Percentiles rank a stretch among this genome's conserved stretches.
These are phyloP conservation scores for Sebastes nivosus DNA, from an alignment of 2,797 vertebrate genomes.

Conservation along the genomic window DNA sequence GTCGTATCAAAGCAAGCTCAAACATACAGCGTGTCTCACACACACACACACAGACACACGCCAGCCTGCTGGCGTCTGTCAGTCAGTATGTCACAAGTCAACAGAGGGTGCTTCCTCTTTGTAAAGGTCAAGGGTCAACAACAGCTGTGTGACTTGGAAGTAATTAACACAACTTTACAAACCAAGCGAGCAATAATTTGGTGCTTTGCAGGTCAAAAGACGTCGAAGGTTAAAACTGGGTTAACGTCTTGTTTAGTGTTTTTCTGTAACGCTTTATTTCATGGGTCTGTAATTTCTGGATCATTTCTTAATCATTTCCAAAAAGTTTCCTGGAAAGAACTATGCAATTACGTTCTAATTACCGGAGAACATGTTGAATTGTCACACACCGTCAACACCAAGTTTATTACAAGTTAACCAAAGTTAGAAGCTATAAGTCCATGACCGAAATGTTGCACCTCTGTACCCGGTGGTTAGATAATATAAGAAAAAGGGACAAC, in stretches of 20 bases:
- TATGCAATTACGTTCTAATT: neutral
- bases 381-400: neutral
- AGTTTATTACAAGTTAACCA: neutral
- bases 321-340: neutral
- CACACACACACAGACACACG: neutral
- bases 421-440: neutral
- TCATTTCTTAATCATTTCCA: neutral
- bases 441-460: neutral
- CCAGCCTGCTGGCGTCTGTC: constrained; percentile 17
- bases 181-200: constrained; percentile 1
- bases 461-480: neutral
- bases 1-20: constrained; percentile 1
- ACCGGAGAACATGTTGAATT: neutral
- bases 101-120: constrained; percentile 53
- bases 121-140: constrained; percentile 64
- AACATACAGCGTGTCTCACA: neutral
- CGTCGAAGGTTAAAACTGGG: neutral
- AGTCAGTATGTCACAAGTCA: constrained; percentile 44
- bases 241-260: neutral
- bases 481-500: neutral
- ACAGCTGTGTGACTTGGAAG: constrained; percentile 65
- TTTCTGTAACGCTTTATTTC: neutral
- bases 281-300: neutral
- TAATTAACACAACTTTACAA: constrained; percentile 59
- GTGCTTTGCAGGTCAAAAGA: constrained; percentile 9